Conservation (phyloP, 2,888 invertebrate species). For the Dascillus cervinus region DNA sequence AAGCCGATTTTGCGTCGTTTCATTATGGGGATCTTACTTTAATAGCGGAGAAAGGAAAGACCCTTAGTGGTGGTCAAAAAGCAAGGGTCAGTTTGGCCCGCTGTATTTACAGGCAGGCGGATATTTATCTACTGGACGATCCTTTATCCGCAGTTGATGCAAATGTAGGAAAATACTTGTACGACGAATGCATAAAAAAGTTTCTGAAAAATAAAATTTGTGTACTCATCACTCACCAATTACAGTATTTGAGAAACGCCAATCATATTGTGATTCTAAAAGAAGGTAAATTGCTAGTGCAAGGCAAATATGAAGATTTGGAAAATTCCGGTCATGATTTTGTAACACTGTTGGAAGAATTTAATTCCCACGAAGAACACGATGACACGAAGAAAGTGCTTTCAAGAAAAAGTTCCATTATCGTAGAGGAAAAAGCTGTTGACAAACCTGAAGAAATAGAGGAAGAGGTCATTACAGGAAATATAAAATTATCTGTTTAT, state of each 20-base stretch:
- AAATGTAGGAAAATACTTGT: conserved; percentile 59
- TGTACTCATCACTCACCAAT: conserved; percentile 58
- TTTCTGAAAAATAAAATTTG: conserved; percentile 48
- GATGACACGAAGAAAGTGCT: too few species aligned
- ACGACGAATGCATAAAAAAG: conserved; percentile 59
- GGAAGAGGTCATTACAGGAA: too few species aligned
- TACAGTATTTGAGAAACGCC: conserved; percentile 48
- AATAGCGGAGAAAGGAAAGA: conserved; percentile 75
- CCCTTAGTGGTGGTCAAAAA: conserved; percentile 78
- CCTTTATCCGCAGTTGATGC: conserved; percentile 71
- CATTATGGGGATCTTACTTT: conserved; percentile 69
- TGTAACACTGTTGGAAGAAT: conserved; percentile 32
- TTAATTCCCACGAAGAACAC: conserved; percentile 26
- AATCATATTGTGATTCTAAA: conserved; percentile 48
- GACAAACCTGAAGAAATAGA: too few species aligned
- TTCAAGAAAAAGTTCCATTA: too few species aligned
- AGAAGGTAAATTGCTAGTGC: conserved; percentile 48
- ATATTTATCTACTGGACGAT: conserved; percentile 79
- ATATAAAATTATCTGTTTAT: too few species aligned
- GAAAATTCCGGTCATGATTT: conserved; percentile 6
- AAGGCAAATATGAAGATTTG: conserved; percentile 48
- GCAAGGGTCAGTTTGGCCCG: conserved; percentile 69
- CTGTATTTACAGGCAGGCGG: conserved; percentile 67
- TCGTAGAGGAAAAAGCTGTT: too few species aligned
- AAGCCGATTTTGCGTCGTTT: conserved; percentile 64